Evolutionary conservation across 2,113 vertebrate species (phyloP).

Genomic region (Poeciliopsis occidentalis): DNA sequence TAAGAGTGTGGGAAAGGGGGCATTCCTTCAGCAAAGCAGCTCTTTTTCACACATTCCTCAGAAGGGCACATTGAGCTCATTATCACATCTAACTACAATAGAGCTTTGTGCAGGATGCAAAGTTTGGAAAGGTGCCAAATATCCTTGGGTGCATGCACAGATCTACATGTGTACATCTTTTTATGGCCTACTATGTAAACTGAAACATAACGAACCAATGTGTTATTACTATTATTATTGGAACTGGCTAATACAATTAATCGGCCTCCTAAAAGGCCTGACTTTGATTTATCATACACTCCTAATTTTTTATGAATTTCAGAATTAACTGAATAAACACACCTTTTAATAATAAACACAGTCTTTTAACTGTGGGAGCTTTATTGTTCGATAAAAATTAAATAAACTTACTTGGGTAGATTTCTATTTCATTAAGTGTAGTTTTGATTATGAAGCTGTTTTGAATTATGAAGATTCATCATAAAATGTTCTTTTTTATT

Average conservation of each 20-base stretch:
- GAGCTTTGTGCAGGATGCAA: slow-evolving; percentile 76
- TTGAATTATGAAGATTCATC: too few relatives aligned
- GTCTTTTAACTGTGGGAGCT: too few relatives aligned
- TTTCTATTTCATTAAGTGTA: too few relatives aligned
- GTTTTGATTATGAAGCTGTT: too few relatives aligned
- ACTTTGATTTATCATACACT: not conserved
- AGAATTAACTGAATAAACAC: too few relatives aligned
- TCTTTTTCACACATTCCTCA: slow-evolving; percentile 82
- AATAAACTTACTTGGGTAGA: too few relatives aligned
- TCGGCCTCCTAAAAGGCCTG: not conserved
- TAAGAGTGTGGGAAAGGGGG: slow-evolving; percentile 76
- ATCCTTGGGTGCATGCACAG: slow-evolving; percentile 69
- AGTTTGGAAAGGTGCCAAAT: slow-evolving; percentile 74
- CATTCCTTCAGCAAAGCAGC: slow-evolving; percentile 60
- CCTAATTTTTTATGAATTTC: too few relatives aligned
- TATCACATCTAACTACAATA: slow-evolving; percentile 82
- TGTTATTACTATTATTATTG: not conserved
- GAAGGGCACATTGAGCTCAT: slow-evolving; percentile 82
- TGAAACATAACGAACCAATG: slow-evolving; percentile 13
- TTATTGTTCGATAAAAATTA: too few relatives aligned
- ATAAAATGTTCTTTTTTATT: too few relatives aligned
- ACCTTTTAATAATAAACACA: too few relatives aligned
- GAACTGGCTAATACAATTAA: not conserved
- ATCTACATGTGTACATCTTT: slow-evolving; percentile 54
- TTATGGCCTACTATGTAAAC: slow-evolving; percentile 12